phyloP scores from a whole-genome alignment of 2,888 invertebrate species.

The Drosophila sordidapex region DNA sequence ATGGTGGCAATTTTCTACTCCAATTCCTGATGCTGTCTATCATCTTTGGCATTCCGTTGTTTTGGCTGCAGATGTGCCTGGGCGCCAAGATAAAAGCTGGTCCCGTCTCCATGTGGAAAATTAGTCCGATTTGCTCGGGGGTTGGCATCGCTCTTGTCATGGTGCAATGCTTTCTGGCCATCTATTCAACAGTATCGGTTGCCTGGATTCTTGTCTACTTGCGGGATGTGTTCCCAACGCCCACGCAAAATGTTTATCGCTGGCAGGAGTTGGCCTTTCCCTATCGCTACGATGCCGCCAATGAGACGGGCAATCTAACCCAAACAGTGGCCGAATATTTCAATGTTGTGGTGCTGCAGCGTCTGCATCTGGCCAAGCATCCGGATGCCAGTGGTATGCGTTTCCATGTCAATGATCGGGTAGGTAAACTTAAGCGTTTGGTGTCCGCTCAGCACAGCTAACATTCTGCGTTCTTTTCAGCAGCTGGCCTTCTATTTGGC shows the following conservation, averaged over 20 bases:
- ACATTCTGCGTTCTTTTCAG: slow-evolving; percentile 85
- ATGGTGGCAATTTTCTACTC: slow-evolving; percentile 94
- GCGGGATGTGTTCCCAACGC: slow-evolving; percentile 91
- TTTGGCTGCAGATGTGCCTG: slow-evolving; percentile 93
- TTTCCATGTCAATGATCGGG: slow-evolving; percentile 83
- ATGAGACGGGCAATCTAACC: slow-evolving; percentile 87
- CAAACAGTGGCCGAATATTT: slow-evolving; percentile 94
- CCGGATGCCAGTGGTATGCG: slow-evolving; percentile 79
- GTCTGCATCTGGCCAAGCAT: slow-evolving; percentile 85
- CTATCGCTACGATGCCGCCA: slow-evolving; percentile 86
- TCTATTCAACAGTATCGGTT: slow-evolving; percentile 95
- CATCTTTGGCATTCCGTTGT: slow-evolving; percentile 92
- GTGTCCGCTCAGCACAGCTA: slow-evolving; percentile 12
- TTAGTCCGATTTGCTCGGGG: slow-evolving; percentile 96
- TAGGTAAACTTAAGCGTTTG: slow-evolving; percentile 56
- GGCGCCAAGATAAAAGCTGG: slow-evolving; percentile 94
- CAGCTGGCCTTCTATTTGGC: slow-evolving; percentile 96
- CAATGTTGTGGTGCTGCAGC: slow-evolving; percentile 91
- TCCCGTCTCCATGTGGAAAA: slow-evolving; percentile 96
- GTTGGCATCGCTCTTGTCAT: slow-evolving; percentile 93
- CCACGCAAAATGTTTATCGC: slow-evolving; percentile 56
- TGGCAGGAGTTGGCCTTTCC: slow-evolving; percentile 84
- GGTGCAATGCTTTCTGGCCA: slow-evolving; percentile 92
- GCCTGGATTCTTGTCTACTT: slow-evolving; percentile 96
- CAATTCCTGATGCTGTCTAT: slow-evolving; percentile 94